phyloP scores from a whole-genome alignment of 2,113 vertebrate species.

The Stercorarius parasiticus region DNA sequence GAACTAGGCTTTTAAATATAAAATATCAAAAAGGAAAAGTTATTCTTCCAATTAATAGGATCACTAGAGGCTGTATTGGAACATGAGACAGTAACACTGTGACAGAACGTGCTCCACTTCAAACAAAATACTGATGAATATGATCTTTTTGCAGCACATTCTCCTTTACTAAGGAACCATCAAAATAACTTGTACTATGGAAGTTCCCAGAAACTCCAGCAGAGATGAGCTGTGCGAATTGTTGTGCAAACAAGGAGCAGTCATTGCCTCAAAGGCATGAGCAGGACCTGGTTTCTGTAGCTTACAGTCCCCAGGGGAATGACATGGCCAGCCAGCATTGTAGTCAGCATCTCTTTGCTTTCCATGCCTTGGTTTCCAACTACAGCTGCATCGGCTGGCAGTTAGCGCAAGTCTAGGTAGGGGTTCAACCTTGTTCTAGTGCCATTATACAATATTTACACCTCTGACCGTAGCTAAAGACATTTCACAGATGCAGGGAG shows the following conservation, averaged over 20 bases:
- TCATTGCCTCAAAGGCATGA: not conserved
- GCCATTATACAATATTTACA: not conserved
- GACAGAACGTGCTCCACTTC: not conserved
- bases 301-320: not conserved
- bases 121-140: not conserved
- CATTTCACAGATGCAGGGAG: not conserved
- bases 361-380: not conserved
- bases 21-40: not conserved
- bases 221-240: not conserved
- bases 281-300: not conserved
- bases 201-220: conserved; percentile 6
- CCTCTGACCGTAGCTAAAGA: not conserved
- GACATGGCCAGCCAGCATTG: not conserved
- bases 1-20: conserved; percentile 6
- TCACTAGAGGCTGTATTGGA: conserved; percentile 1
- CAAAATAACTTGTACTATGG: not conserved
- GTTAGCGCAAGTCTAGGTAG: not conserved
- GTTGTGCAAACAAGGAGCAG: not conserved
- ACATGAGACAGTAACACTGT: not conserved
- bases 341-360: not conserved
- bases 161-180: not conserved
- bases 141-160: not conserved
- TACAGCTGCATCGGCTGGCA: not conserved
- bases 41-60: conserved; percentile 22
- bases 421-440: not conserved